phyloP scores from a whole-genome alignment of 2,888 invertebrate species.

The Nephrocerus scutellatus region DNA sequence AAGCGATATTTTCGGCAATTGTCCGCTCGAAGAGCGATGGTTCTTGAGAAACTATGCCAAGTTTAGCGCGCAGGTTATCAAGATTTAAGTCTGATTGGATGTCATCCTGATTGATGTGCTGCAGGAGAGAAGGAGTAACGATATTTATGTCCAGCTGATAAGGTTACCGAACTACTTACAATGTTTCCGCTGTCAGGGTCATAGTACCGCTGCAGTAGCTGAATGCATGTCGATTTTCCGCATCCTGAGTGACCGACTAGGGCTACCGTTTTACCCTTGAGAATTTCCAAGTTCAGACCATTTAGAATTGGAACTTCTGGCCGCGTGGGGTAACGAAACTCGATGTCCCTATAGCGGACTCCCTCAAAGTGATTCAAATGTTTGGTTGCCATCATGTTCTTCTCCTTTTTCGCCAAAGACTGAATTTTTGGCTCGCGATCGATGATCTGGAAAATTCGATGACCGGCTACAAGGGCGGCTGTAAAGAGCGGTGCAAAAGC shows the following conservation, averaged over 20 bases:
- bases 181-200: constrained; percentile 63
- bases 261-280: constrained; percentile 65
- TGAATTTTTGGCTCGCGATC: constrained; percentile 54
- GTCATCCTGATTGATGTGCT: constrained; percentile 51
- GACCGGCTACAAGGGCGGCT: constrained; percentile 64
- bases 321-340: constrained; percentile 78
- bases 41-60: constrained; percentile 81
- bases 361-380: constrained; percentile 42
- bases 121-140: no score
- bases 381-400: constrained; percentile 35
- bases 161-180: constrained; percentile 45
- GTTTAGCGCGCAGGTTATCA: constrained; percentile 60
- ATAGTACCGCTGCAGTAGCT: constrained; percentile 71
- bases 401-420: constrained; percentile 45
- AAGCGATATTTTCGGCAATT: constrained; percentile 79
- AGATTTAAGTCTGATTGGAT: constrained; percentile 59
- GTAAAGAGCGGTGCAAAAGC: constrained; percentile 73
- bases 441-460: constrained; percentile 60
- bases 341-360: constrained; percentile 56
- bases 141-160: no score
- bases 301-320: constrained; percentile 66
- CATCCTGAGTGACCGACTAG: constrained; percentile 70
- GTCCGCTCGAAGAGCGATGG: constrained; percentile 76
- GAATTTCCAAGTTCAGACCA: constrained; percentile 60
- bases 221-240: constrained; percentile 76